Conservation (phyloP, 2,888 invertebrate species). For the Cheilosia scutellata region DNA sequence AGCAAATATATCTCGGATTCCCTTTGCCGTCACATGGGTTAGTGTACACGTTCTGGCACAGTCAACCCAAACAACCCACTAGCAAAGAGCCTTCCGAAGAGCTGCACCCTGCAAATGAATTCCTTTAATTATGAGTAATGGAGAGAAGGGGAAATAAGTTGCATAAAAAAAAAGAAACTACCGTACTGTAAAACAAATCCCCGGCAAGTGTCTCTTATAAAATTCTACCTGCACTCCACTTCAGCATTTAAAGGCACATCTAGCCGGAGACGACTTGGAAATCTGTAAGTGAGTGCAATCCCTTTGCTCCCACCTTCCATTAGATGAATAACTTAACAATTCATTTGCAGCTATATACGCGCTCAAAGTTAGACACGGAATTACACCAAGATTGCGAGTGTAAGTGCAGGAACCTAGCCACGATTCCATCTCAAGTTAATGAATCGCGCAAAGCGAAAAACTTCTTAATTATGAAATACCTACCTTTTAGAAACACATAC, state of each 20-base stretch:
- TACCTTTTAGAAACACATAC: constrained; percentile 41
- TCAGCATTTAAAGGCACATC: constrained; percentile 31
- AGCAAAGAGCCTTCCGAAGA: constrained; percentile 33
- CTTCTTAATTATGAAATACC: constrained; percentile 75
- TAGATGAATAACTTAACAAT: constrained; percentile 75
- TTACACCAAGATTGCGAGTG: constrained; percentile 13
- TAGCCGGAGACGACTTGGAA: constrained; percentile 45
- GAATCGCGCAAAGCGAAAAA: constrained; percentile 71
- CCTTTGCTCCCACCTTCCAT: constrained; percentile 68
- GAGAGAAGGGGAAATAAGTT: constrained; percentile 64
- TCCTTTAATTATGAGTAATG: constrained; percentile 76
- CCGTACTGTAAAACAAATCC: constrained; percentile 39
- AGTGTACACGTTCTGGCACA: too few species aligned
- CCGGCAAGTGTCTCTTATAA: constrained; percentile 70
- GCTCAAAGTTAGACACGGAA: constrained; percentile 46
- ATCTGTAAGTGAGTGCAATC: constrained; percentile 69
- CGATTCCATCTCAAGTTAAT: constrained; percentile 64
- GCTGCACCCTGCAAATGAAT: constrained; percentile 73
- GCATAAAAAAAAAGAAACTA: constrained; percentile 10
- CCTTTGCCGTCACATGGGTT: constrained; percentile 51
- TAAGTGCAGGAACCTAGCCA: constrained; percentile 2
- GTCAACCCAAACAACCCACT: too few species aligned
- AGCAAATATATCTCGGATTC: constrained; percentile 62
- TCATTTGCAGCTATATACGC: constrained; percentile 55
- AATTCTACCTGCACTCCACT: constrained; percentile 60